Conservation (phyloP, 1,140 invertebrate genomes). For the Holcopasites calliopsidis region DNA sequence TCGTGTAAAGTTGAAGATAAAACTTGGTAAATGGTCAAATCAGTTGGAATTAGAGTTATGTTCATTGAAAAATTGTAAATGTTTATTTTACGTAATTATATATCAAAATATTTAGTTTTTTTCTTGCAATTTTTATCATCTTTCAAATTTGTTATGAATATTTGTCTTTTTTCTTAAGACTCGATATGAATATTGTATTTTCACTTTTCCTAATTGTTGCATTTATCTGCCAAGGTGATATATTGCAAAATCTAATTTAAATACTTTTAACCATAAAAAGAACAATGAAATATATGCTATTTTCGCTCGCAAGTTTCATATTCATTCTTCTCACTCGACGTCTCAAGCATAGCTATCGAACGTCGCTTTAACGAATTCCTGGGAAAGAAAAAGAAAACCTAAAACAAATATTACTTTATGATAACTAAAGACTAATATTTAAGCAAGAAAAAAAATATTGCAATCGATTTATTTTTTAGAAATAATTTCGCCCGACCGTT, state of each 20-base stretch:
- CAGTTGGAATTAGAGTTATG: no score
- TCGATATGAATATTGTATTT: no score
- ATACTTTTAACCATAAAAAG: neutral
- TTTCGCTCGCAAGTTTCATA: neutral
- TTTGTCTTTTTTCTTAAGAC: no score
- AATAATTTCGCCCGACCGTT: neutral
- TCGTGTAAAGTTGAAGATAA: no score
- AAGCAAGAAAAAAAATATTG: neutral
- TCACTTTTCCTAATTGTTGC: neutral
- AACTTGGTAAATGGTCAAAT: no score
- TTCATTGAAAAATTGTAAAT: no score
- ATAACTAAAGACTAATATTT: neutral
- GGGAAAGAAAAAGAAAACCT: neutral
- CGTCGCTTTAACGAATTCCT: neutral
- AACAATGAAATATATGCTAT: neutral
- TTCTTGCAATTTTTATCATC: no score
- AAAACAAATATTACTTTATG: constrained; percentile 6
- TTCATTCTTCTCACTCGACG: neutral
- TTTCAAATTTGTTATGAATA: no score
- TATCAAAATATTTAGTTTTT: no score
- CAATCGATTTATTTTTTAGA: constrained; percentile 13
- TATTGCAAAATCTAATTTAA: neutral
- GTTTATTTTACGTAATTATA: no score
- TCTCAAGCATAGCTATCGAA: neutral
- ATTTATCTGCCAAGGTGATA: no score